These are phyloP conservation scores for Hemicentrotus pulcherrimus DNA, from an alignment of 35 echinoderm and acorn worm species.

Conservation along the genomic window DNA sequence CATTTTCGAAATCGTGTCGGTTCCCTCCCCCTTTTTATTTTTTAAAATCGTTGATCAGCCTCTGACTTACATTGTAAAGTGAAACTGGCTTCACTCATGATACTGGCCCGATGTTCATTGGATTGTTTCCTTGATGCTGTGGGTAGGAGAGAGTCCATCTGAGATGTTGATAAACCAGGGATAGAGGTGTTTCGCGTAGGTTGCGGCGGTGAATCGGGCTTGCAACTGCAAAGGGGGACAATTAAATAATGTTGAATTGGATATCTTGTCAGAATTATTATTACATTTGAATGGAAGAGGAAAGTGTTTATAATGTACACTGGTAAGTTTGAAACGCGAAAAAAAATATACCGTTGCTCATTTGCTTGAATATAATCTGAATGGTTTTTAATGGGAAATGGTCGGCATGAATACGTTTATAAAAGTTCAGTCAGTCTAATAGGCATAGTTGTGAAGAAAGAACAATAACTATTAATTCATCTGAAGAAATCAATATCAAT, in stretches of 20 bases:
- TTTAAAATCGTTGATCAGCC: too few relatives aligned
- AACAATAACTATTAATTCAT: neutral
- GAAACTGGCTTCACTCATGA: constrained; percentile 57
- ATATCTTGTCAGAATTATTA: neutral
- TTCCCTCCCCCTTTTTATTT: too few relatives aligned
- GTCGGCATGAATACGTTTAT: neutral
- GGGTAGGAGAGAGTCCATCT: constrained; percentile 40
- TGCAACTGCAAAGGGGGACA: neutral
- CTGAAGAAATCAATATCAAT: neutral
- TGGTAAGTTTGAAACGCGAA: too few relatives aligned
- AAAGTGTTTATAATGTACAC: neutral
- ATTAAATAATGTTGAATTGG: neutral
- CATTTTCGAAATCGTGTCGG: too few relatives aligned
- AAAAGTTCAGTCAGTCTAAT: neutral
- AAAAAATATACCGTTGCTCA: too few relatives aligned
- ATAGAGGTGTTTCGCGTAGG: neutral
- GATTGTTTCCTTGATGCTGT: neutral
- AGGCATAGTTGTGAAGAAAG: neutral
- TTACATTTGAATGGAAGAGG: neutral
- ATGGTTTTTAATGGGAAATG: neutral
- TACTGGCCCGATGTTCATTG: constrained; percentile 57
- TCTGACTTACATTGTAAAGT: constrained; percentile 52
- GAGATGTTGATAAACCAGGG: neutral
- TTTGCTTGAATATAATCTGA: neutral
- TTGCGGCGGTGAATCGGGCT: constrained; percentile 33